Conservation (phyloP, 2,888 invertebrate species). For the Orthonychiurus folsomi region DNA sequence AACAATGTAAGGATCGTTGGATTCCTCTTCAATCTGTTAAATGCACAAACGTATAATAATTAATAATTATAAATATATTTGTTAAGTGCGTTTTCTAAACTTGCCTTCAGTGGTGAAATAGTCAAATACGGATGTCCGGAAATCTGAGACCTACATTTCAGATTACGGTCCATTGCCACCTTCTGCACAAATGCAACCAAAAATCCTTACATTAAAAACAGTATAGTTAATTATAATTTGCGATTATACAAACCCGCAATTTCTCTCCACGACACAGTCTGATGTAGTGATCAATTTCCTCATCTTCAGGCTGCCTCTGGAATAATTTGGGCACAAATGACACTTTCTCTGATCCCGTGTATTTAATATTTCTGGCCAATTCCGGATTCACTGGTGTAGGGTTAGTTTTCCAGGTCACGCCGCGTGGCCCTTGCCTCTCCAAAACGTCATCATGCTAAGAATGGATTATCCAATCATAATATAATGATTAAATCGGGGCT, state of each 20-base stretch:
- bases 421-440: constrained; percentile 41
- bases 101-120: constrained; percentile 37
- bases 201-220: not conserved
- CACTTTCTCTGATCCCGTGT: constrained; percentile 26
- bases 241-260: constrained; percentile 37
- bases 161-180: constrained; percentile 8
- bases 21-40: constrained; percentile 41
- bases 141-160: constrained; percentile 31
- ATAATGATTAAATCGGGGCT: not conserved
- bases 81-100: not conserved
- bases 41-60: constrained; percentile 7
- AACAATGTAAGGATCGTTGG: constrained; percentile 41
- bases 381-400: constrained; percentile 38
- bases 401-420: constrained; percentile 41
- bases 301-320: constrained; percentile 41
- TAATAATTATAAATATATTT: constrained; percentile 10
- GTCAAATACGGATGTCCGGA: constrained; percentile 25
- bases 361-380: constrained; percentile 36
- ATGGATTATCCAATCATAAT: constrained; percentile 5
- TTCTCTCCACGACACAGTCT: constrained; percentile 43
- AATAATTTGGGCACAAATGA: constrained; percentile 34
- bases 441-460: constrained; percentile 41
- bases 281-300: constrained; percentile 42
- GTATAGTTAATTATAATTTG: not conserved
- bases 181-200: not conserved